Conservation (phyloP, 2,888 invertebrate genomes). For the Aspidiotus rigidus region DNA sequence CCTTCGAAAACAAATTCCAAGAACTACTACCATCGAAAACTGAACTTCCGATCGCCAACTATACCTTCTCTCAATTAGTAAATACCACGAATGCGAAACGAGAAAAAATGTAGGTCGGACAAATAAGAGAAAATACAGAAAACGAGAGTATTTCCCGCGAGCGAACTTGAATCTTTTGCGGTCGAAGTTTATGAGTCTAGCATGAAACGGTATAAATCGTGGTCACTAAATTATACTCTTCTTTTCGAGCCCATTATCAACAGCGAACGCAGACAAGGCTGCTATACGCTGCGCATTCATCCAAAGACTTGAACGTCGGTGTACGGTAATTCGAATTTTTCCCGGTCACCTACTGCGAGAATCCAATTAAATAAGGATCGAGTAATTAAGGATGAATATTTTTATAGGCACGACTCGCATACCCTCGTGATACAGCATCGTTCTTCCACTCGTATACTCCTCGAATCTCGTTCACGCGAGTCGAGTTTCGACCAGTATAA, state of each 20-base stretch:
- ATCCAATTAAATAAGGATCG: conserved; percentile 26
- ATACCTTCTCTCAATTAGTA: too few relatives aligned
- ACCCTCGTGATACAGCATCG: too few relatives aligned
- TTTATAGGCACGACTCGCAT: too few relatives aligned
- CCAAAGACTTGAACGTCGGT: not conserved
- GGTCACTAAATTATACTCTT: conserved; percentile 10
- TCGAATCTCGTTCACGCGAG: too few relatives aligned
- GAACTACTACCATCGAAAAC: too few relatives aligned
- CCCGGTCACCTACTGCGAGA: conserved; percentile 10
- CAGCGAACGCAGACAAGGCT: too few relatives aligned
- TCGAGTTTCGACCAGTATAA: too few relatives aligned
- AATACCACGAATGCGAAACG: not conserved
- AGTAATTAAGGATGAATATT: not conserved
- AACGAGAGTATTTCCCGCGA: conserved; percentile 1
- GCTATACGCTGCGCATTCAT: too few relatives aligned
- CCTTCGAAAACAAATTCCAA: too few relatives aligned
- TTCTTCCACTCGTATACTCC: too few relatives aligned
- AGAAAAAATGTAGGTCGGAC: not conserved
- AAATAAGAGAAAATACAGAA: conserved; percentile 2
- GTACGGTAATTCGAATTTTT: not conserved
- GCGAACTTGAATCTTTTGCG: conserved; percentile 8
- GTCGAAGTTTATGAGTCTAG: conserved; percentile 1
- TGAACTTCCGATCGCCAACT: too few relatives aligned
- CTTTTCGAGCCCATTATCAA: too few relatives aligned
- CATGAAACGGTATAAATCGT: conserved; percentile 3